phyloP scores from a whole-genome alignment of 2,888 invertebrate species.

The Eudemis profundana region DNA sequence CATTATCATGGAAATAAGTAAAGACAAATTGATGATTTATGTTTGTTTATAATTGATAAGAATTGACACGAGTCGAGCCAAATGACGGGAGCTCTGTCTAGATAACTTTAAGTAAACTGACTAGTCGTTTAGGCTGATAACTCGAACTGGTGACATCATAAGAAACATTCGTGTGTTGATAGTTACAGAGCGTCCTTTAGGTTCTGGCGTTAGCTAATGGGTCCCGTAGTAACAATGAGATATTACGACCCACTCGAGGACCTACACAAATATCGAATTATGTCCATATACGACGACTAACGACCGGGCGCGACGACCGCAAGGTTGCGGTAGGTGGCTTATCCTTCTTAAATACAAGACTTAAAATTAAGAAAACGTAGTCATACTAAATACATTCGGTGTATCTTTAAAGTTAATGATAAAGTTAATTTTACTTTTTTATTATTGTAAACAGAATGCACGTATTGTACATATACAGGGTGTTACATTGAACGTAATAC shows the following conservation, averaged over 20 bases:
- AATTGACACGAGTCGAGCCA: slow-evolving; percentile 20
- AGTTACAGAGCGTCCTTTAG: slow-evolving; percentile 64
- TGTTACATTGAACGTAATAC: no score
- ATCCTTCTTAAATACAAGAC: slow-evolving; percentile 49
- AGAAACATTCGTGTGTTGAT: slow-evolving; percentile 61
- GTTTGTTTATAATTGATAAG: slow-evolving; percentile 18
- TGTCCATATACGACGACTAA: slow-evolving; percentile 71
- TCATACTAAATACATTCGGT: background rate
- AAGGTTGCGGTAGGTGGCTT: slow-evolving; percentile 74
- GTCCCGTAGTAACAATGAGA: slow-evolving; percentile 71
- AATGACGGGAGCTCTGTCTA: slow-evolving; percentile 10
- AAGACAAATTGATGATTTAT: slow-evolving; percentile 5
- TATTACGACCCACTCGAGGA: slow-evolving; percentile 73
- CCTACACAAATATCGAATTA: slow-evolving; percentile 74
- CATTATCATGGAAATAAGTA: background rate
- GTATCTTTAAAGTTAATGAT: no score
- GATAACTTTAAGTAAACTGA: slow-evolving; percentile 3
- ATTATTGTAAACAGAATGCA: no score
- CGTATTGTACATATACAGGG: no score
- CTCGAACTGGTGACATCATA: slow-evolving; percentile 40
- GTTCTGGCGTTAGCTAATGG: slow-evolving; percentile 67
- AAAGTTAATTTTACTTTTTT: no score
- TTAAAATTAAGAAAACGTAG: slow-evolving; percentile 14
- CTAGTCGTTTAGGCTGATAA: slow-evolving; percentile 9
- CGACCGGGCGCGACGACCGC: slow-evolving; percentile 69